Evolutionary conservation across 2,888 invertebrate species (phyloP).

Genomic region (Troglohyphantes excavatus): DNA sequence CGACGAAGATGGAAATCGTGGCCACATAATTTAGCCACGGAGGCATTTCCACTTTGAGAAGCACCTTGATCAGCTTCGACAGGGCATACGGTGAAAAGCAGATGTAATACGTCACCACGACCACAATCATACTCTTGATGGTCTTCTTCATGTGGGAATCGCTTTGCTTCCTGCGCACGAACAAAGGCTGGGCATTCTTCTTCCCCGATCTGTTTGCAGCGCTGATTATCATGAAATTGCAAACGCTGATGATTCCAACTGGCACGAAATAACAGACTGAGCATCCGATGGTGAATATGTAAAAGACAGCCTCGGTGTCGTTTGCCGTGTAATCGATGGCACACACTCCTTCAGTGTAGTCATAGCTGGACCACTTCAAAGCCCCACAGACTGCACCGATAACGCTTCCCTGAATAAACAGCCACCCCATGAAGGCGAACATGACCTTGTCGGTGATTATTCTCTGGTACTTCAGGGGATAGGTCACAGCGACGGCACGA

Average conservation of each 20-base stretch:
- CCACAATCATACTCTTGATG: conserved; percentile 81
- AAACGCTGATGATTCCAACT: neutral
- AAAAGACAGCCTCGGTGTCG: neutral
- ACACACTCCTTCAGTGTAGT: conserved; percentile 65
- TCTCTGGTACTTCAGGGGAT: conserved; percentile 81
- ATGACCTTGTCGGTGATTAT: conserved; percentile 48
- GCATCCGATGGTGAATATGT: neutral
- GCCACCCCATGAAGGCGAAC: neutral
- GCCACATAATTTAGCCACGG: conserved; percentile 81
- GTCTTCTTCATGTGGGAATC: conserved; percentile 52
- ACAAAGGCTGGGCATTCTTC: neutral
- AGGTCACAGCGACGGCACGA: conserved; percentile 81
- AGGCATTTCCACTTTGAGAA: conserved; percentile 80
- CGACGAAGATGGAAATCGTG: conserved; percentile 81
- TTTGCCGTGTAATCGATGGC: conserved; percentile 30
- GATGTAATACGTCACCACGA: conserved; percentile 82
- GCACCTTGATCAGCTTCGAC: conserved; percentile 82
- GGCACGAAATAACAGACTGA: conserved; percentile 32
- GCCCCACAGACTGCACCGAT: neutral
- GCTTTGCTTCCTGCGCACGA: neutral
- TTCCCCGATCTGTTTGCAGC: conserved; percentile 39
- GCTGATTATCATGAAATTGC: conserved; percentile 38
- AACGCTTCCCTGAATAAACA: neutral
- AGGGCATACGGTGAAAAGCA: conserved; percentile 83
- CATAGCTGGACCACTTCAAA: conserved; percentile 45